Evolutionary conservation across 2,113 vertebrate genomes (phyloP).

Genomic region (Ctenodactylus gundi): DNA sequence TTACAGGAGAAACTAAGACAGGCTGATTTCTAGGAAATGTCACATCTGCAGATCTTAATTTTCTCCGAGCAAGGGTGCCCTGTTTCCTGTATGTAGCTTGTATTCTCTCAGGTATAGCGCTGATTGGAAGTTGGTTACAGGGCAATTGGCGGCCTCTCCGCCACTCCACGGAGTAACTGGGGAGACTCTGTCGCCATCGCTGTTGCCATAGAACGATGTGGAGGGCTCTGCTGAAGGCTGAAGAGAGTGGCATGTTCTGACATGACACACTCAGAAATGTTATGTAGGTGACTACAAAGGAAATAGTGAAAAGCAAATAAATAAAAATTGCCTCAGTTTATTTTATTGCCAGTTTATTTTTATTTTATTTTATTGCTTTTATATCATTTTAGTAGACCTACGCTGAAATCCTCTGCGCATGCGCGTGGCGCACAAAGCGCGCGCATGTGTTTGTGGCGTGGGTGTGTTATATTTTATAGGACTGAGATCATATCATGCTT

Average conservation of each 20-base stretch:
- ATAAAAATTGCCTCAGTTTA: neutral
- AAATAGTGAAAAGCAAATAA: neutral
- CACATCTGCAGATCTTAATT: constrained; percentile 62
- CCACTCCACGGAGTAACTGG: neutral
- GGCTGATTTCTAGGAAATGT: constrained; percentile 39
- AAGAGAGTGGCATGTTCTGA: too few species aligned
- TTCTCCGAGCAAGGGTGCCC: neutral
- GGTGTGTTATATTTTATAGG: neutral
- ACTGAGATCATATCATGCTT: neutral
- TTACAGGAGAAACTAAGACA: constrained; percentile 55
- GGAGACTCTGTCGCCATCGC: neutral
- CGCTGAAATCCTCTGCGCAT: neutral
- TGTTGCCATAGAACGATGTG: rapidly evolving
- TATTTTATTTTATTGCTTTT: neutral
- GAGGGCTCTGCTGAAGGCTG: neutral
- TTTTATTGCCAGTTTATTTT: neutral
- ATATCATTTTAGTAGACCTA: neutral
- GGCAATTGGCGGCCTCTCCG: neutral
- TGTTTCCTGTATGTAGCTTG: neutral
- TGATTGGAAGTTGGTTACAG: neutral
- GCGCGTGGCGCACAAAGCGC: too few species aligned
- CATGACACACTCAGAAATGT: neutral
- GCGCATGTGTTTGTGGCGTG: neutral
- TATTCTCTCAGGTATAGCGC: neutral
- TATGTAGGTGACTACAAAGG: neutral